Evolutionary conservation across 2,888 invertebrate species (phyloP).

Genomic region (Strigamia maritima): DNA sequence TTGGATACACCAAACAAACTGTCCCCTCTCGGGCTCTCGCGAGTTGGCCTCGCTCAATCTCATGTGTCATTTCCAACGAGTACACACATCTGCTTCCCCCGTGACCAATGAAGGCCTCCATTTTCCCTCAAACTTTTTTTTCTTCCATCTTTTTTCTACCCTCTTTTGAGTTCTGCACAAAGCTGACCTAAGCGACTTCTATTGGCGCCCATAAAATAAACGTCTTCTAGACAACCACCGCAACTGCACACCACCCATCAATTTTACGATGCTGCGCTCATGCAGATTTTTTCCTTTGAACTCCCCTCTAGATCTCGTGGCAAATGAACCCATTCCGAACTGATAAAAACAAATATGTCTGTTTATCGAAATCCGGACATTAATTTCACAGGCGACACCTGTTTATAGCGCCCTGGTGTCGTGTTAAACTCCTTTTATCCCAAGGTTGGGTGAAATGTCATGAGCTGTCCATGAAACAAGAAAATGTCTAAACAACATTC

Average conservation of each 20-base stretch:
- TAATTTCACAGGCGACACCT: not conserved
- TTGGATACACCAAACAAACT: not conserved
- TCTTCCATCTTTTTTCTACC: not conserved
- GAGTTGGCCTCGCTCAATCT: constrained; percentile 14
- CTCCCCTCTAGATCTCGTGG: not conserved
- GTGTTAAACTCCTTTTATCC: too few relatives aligned
- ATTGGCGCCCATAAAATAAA: constrained; percentile 23
- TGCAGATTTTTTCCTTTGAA: not conserved
- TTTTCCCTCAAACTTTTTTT: not conserved
- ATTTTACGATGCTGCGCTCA: not conserved
- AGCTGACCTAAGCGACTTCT: constrained; percentile 23
- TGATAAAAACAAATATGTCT: not conserved
- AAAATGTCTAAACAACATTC: too few relatives aligned
- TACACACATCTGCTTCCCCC: constrained; percentile 22
- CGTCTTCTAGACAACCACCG: constrained; percentile 1
- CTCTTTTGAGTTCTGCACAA: not conserved
- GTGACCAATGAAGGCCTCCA: constrained; percentile 7
- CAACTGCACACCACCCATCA: constrained; percentile 8
- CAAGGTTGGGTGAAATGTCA: too few relatives aligned
- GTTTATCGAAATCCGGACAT: too few relatives aligned
- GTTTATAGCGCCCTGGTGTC: too few relatives aligned
- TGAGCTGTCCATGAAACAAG: too few relatives aligned
- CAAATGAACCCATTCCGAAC: not conserved
- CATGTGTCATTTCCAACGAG: constrained; percentile 23
- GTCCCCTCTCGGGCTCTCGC: not conserved